Conservation (phyloP, 1,140 invertebrate genomes). For the Charaxes varanes region DNA sequence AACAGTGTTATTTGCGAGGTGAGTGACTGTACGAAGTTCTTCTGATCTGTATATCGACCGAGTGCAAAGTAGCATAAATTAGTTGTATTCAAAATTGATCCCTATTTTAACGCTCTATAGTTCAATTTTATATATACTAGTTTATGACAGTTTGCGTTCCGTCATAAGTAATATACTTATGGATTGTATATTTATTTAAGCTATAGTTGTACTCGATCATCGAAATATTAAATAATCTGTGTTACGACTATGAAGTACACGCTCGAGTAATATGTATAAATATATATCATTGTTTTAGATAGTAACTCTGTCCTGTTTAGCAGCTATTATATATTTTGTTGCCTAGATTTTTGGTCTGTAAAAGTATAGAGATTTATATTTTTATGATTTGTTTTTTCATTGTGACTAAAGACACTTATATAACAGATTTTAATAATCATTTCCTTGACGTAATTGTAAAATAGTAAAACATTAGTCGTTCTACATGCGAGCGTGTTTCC, state of each 20-base stretch:
- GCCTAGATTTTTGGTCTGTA: conserved; percentile 19
- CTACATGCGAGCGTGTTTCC: background rate
- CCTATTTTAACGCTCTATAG: background rate
- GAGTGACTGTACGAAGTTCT: background rate
- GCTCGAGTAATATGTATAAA: conserved; percentile 2
- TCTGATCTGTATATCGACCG: background rate
- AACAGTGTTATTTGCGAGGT: background rate
- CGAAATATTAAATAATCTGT: conserved; percentile 14
- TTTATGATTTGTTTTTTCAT: conserved; percentile 16
- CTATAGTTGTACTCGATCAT: conserved; percentile 21
- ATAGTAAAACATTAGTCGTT: conserved; percentile 7
- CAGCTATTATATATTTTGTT: conserved; percentile 19
- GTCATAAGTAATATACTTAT: conserved; percentile 13
- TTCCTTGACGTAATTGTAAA: conserved; percentile 7
- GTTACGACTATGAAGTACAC: conserved; percentile 10
- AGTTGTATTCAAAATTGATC: background rate
- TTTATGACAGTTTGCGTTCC: background rate
- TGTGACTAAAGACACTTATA: conserved; percentile 14
- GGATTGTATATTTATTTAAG: conserved; percentile 19
- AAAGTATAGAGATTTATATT: conserved; percentile 19
- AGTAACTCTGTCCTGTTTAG: conserved; percentile 18
- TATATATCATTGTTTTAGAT: conserved; percentile 19
- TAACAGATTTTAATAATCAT: conserved; percentile 9
- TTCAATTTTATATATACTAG: background rate
- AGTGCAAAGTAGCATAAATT: background rate